phyloP scores from a whole-genome alignment of 2,113 vertebrate genomes.

The Marmota flaviventris region DNA sequence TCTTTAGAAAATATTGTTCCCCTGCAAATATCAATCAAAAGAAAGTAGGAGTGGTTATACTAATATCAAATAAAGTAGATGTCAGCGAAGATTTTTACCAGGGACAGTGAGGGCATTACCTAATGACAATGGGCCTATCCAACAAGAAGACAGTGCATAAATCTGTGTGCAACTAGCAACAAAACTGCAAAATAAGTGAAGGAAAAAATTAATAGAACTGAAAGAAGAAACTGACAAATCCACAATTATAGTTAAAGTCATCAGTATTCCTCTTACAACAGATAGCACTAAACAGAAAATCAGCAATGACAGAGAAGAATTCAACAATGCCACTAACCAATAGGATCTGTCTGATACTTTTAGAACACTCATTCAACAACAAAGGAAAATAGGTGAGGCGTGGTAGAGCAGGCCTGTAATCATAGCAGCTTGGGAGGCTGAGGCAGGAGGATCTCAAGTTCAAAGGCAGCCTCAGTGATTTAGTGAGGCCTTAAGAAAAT shows the following conservation, averaged over 20 bases:
- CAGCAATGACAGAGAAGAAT: neutral
- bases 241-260: neutral
- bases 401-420: too few relatives aligned
- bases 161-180: neutral
- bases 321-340: neutral
- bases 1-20: constrained; percentile 14
- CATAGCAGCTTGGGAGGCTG: too few relatives aligned
- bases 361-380: neutral
- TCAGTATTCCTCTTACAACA: neutral
- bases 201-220: neutral
- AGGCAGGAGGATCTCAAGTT: too few relatives aligned
- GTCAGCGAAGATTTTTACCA: neutral
- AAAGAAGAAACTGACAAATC: neutral
- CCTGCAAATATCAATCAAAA: neutral
- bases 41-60: neutral
- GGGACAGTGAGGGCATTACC: too few relatives aligned
- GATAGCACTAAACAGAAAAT: neutral
- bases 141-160: neutral
- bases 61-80: neutral
- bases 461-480: too few relatives aligned
- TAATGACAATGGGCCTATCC: neutral
- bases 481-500: too few relatives aligned
- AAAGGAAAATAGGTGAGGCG: too few relatives aligned
- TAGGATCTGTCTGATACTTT: neutral
- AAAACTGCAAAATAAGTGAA: neutral